A percentile compares a stretch with the other conserved stretches of the same genome.
phyloP scores from a whole-genome alignment of 2,113 vertebrate genomes.

The Protobothrops flavoviridis region DNA sequence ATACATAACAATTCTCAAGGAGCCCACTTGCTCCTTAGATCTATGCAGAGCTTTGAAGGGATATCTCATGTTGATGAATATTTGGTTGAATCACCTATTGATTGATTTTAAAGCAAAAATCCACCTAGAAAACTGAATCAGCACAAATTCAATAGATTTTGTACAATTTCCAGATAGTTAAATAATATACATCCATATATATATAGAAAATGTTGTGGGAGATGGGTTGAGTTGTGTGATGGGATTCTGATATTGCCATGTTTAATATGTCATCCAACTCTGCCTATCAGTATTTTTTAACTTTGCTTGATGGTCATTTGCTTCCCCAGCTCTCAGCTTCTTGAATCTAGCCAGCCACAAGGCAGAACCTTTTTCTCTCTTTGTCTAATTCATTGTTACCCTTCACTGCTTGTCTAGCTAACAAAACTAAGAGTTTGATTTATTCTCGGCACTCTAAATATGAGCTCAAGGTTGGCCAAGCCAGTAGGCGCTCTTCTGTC shows the following conservation, averaged over 20 bases:
- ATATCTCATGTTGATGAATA: background rate
- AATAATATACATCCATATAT: background rate
- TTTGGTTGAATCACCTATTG: background rate
- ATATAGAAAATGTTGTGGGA: background rate
- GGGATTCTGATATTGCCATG: background rate
- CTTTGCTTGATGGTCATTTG: background rate
- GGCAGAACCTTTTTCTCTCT: background rate
- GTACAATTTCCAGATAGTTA: background rate
- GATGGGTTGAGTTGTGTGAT: background rate
- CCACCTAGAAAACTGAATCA: background rate
- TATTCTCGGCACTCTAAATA: background rate
- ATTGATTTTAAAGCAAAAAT: background rate
- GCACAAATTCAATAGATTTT: background rate
- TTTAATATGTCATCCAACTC: background rate
- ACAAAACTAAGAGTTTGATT: background rate
- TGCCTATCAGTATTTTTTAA: background rate
- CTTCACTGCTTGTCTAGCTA: background rate
- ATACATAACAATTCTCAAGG: background rate
- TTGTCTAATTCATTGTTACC: background rate
- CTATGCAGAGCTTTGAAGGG: background rate
- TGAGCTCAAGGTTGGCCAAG: background rate
- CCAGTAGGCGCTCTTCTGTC: background rate
- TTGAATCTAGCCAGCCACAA: background rate
- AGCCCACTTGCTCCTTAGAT: background rate
- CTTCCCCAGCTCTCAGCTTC: background rate